Conservation (phyloP, 2,113 vertebrate genomes). For the Xenus cinereus region DNA sequence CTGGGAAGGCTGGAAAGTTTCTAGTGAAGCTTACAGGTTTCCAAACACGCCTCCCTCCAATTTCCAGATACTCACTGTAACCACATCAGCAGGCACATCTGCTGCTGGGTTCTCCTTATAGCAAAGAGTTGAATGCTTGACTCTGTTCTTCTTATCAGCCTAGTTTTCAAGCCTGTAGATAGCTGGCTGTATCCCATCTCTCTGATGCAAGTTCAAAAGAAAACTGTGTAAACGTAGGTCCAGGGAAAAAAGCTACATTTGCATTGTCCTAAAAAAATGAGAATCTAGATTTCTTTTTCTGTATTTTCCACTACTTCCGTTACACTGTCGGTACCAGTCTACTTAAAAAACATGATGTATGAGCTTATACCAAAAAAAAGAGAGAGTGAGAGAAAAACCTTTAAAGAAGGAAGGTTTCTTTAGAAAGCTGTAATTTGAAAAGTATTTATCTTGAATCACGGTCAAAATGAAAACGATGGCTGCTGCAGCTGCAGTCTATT, state of each 20-base stretch:
- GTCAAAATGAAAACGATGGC: not conserved
- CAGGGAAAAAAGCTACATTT: not conserved
- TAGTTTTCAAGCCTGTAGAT: not conserved
- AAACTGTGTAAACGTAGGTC: not conserved
- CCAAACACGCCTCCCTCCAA: not conserved
- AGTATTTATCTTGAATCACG: constrained; percentile 47
- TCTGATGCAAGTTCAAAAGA: not conserved
- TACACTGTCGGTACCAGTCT: not conserved
- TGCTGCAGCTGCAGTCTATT: constrained; percentile 61
- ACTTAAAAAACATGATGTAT: not conserved
- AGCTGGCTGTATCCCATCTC: not conserved
- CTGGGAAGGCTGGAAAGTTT: not conserved
- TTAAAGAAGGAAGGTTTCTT: constrained; percentile 34
- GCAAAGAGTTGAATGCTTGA: not conserved
- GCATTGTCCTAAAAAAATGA: not conserved
- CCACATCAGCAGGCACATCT: not conserved
- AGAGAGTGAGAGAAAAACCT: not conserved
- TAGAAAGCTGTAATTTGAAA: constrained; percentile 57
- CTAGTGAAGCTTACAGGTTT: not conserved
- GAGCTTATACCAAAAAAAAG: not conserved
- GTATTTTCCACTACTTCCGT: not conserved
- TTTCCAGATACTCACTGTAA: not conserved
- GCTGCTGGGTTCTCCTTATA: not conserved
- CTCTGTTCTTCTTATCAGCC: not conserved
- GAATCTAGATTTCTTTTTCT: not conserved